A percentile compares a stretch with the other conserved stretches of the same genome.
Evolutionary conservation across 2,888 invertebrate species (phyloP).

Genomic region (Cataglyphis rosenhaueri): DNA sequence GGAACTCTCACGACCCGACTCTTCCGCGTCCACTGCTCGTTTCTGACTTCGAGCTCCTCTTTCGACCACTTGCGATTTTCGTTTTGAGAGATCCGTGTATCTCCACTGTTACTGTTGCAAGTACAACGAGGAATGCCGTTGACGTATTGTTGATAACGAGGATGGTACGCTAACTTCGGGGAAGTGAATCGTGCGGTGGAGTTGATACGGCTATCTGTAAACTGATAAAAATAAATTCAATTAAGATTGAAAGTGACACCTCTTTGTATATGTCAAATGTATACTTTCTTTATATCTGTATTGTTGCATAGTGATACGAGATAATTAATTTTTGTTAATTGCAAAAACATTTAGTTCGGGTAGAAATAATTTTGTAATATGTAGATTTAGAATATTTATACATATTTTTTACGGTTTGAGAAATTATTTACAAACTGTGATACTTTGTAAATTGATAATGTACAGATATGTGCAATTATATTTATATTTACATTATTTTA

Average conservation of each 20-base stretch:
- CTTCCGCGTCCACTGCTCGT: constrained; percentile 53
- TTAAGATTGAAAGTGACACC: neutral
- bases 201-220: constrained; percentile 13
- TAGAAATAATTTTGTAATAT: too few species aligned
- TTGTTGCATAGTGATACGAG: neutral
- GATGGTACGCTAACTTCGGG: neutral
- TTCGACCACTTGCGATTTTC: constrained; percentile 10
- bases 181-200: neutral
- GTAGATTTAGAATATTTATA: too few species aligned
- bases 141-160: neutral
- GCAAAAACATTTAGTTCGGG: neutral
- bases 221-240: neutral
- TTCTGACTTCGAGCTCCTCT: constrained; percentile 35
- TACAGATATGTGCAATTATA: neutral
- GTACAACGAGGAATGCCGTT: neutral
- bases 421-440: neutral
- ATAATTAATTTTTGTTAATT: neutral
- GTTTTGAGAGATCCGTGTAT: neutral
- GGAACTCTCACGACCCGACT: constrained; percentile 77
- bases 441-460: neutral
- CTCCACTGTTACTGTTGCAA: neutral
- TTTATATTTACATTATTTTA: neutral
- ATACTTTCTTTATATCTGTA: neutral
- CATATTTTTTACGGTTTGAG: neutral
- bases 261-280: too few species aligned